Evolutionary conservation across 2,113 vertebrate species (phyloP).

Genomic region (Chloropsis hardwickii): DNA sequence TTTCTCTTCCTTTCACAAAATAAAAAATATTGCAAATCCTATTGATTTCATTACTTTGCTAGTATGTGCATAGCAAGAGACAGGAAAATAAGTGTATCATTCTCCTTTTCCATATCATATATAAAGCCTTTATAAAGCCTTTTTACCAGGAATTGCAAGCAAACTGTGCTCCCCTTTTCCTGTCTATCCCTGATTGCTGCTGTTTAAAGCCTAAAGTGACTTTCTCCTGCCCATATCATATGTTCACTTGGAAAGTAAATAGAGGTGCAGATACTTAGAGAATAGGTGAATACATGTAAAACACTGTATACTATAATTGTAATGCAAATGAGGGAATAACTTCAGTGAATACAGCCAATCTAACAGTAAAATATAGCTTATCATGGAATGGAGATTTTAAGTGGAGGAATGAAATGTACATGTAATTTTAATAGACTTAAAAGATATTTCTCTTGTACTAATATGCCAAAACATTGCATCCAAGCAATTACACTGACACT

Average conservation of each 20-base stretch:
- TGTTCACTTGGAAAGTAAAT: neutral
- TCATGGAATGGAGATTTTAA: constrained; percentile 14
- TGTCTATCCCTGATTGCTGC: neutral
- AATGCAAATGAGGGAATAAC: constrained; percentile 30
- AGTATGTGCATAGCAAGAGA: neutral
- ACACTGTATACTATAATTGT: neutral
- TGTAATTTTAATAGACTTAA: constrained; percentile 51
- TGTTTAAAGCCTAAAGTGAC: neutral
- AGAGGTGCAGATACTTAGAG: neutral
- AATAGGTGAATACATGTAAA: neutral
- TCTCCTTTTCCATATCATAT: neutral
- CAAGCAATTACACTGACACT: constrained; percentile 48
- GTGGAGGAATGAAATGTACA: constrained; percentile 14
- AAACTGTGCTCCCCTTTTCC: neutral
- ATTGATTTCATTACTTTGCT: neutral
- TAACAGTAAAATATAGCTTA: constrained; percentile 22
- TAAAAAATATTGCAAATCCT: neutral
- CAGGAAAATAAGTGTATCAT: neutral
- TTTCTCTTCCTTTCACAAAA: neutral
- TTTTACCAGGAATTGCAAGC: neutral
- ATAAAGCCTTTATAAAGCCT: neutral
- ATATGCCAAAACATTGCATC: constrained; percentile 28
- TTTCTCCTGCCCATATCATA: neutral
- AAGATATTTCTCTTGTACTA: constrained; percentile 16
- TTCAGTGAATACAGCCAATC: constrained; percentile 23